phyloP scores from a whole-genome alignment of 2,888 invertebrate species.

The Tenthredo distinguenda region DNA sequence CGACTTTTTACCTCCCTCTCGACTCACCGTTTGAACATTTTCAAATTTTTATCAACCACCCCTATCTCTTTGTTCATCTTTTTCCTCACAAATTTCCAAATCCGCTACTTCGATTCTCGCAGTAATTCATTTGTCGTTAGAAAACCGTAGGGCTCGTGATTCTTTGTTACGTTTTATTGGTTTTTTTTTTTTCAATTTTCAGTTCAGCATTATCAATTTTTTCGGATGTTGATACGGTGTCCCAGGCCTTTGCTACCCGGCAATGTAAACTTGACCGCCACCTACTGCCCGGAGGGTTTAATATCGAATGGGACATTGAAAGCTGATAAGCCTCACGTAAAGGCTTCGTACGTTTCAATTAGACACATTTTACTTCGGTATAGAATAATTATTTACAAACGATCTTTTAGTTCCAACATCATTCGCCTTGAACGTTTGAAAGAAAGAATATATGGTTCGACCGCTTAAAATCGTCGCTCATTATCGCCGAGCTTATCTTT shows the following conservation, averaged over 20 bases:
- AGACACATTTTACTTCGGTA: neutral
- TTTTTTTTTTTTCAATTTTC: neutral
- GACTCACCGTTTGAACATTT: neutral
- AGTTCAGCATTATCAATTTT: slow-evolving; percentile 1
- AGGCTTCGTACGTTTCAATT: neutral
- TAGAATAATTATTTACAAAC: neutral
- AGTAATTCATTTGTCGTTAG: slow-evolving; percentile 9
- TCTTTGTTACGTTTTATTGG: neutral
- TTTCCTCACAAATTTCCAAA: neutral
- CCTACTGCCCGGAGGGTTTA: slow-evolving; percentile 29
- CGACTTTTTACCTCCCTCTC: neutral
- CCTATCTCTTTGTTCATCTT: neutral
- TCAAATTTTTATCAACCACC: neutral
- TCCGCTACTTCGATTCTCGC: neutral
- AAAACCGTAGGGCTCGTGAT: neutral
- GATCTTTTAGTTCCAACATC: neutral
- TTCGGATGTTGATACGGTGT: neutral
- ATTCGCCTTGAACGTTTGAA: neutral
- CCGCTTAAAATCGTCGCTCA: neutral
- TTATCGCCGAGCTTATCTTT: neutral
- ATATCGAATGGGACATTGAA: slow-evolving; percentile 16
- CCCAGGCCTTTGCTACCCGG: neutral
- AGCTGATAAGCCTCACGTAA: neutral
- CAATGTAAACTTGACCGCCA: slow-evolving; percentile 9
- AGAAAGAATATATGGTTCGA: neutral